Evolutionary conservation across 2,888 invertebrate species (phyloP), one percentile per base, ranked within the genome.

Genomic region (Luperina nickerlii): DNA sequence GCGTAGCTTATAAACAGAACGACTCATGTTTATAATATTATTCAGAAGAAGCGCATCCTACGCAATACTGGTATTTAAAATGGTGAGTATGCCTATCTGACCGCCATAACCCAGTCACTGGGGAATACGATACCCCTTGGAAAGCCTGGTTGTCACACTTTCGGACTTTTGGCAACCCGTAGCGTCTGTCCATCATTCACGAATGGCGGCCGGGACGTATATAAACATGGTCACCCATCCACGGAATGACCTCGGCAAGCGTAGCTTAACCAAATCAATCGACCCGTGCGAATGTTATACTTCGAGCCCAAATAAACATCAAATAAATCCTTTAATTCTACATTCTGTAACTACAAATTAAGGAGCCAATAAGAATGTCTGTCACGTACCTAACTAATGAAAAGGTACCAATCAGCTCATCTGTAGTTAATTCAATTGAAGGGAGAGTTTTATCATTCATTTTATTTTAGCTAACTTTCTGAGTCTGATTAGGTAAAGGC

Each of bases 341-440:
- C 20, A 32, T 2, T 20, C n/a, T 3, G 18, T 8, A 8, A 13
- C 32, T 79, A 48, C 6, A 67, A 78, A 78, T 32, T 13, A 77
- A 32, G 7, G 2, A 57, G n/a, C 20, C 24, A 62, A 54, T 62
- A 15, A 24, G 15, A 27, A 84, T 54, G 38, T 24, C 24, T 79
- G 67, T 62, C 84, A 84, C 80, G 84, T 78, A 38, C 38, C 38
- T 4, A 7, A 9, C 51, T 62, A 54, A 84, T 84, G 60, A 84
- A 80, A 5, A 38, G 38, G 38, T 78, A 78, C 60, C 78, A 32
- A 60, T 60, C n/a, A 78, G 51, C 60, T 54, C n/a, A 27, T 11
- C 76, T 78, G 42, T 38, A 78, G 60, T 32, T 45, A 78, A 78
- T 78, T 79, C 66, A 79, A 83, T 79, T n/a, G 15, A 13, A 83